phyloP scores from a whole-genome alignment of 2,888 invertebrate genomes.

The Gastrophysa polygoni region DNA sequence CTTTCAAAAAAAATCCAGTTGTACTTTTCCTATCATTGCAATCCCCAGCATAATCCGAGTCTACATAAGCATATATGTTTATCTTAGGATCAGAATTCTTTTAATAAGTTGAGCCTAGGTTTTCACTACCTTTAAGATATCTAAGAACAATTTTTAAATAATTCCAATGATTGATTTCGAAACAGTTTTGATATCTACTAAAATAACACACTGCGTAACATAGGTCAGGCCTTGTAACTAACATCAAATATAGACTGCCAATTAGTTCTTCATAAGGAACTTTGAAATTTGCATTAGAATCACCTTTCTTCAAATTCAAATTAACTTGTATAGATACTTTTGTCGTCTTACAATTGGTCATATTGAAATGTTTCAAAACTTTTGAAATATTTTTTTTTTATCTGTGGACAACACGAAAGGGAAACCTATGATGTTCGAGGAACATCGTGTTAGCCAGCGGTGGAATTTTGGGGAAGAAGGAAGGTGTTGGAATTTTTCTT shows the following conservation, averaged over 20 bases:
- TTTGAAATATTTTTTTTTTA: no score
- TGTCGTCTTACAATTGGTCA: conserved; percentile 17
- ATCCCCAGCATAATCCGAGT: conserved; percentile 15
- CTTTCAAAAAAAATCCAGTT: conserved; percentile 30
- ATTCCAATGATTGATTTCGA: conserved; percentile 24
- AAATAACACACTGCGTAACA: conserved; percentile 32
- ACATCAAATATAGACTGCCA: conserved; percentile 34
- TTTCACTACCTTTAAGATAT: conserved; percentile 18
- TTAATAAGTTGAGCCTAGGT: conserved; percentile 23
- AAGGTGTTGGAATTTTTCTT: no score
- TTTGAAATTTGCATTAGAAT: neutral
- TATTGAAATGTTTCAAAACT: conserved; percentile 21
- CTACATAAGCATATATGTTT: conserved; percentile 8
- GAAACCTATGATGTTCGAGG: no score
- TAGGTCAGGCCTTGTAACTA: conserved; percentile 31
- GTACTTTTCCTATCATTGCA: conserved; percentile 26
- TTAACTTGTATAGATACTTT: conserved; percentile 17
- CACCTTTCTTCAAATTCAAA: conserved; percentile 13
- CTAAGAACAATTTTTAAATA: conserved; percentile 25
- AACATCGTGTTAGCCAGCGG: no score
- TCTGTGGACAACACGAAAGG: no score
- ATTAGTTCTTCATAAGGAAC: conserved; percentile 27
- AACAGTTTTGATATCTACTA: conserved; percentile 35
- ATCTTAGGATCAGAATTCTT: conserved; percentile 8
- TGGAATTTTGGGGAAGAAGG: no score